phyloP scores from a whole-genome alignment of 2,113 vertebrate genomes.

The Panthera leo region DNA sequence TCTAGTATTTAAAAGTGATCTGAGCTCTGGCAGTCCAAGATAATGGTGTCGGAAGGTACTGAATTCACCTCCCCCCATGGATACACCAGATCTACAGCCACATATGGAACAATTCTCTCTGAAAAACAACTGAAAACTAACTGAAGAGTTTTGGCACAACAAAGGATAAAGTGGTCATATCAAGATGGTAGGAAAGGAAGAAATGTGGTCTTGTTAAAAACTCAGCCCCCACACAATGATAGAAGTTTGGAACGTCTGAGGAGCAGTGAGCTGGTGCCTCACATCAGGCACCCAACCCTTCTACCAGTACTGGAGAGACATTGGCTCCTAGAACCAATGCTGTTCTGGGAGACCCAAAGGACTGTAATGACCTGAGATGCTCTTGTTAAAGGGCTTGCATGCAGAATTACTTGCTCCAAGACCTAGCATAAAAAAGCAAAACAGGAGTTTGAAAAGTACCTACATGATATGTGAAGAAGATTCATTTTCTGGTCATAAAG shows the following conservation, averaged over 20 bases:
- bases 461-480: neutral
- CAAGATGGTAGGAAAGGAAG: neutral
- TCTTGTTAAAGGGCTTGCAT: neutral
- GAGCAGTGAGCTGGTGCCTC: neutral
- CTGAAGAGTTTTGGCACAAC: neutral
- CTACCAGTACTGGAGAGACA: neutral
- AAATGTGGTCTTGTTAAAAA: neutral
- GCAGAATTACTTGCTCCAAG: neutral
- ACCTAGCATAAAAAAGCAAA: neutral
- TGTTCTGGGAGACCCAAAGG: neutral
- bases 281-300: neutral
- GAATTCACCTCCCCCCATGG: neutral
- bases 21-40: neutral
- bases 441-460: neutral
- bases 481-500: neutral
- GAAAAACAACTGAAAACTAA: neutral
- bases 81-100: neutral
- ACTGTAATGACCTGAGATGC: neutral
- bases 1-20: constrained; percentile 23
- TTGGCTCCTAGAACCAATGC: neutral
- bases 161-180: neutral
- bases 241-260: neutral
- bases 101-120: neutral
- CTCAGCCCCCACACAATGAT: neutral
- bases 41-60: neutral